Conservation (phyloP, 2,113 vertebrate species). For the Boulengerochromis microlepis region DNA sequence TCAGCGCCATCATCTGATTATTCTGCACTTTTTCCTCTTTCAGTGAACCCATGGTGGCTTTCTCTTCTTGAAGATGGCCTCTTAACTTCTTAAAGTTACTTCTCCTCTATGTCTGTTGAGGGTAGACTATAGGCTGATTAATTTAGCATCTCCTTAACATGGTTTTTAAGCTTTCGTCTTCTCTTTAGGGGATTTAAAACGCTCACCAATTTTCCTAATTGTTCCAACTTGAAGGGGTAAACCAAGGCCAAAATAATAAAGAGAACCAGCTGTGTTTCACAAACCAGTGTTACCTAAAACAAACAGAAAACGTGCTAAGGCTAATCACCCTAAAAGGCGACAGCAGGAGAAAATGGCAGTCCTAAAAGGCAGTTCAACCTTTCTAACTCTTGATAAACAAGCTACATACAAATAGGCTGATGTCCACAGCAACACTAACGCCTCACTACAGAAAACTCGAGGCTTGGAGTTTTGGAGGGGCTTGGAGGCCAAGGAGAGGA, state of each 20-base stretch:
- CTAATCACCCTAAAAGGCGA: background rate
- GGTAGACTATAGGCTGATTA: background rate
- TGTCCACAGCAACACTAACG: background rate
- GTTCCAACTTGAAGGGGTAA: background rate
- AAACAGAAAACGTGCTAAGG: background rate
- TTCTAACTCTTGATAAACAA: background rate
- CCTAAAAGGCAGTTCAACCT: background rate
- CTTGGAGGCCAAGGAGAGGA: background rate
- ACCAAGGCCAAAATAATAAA: background rate
- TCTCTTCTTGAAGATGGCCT: background rate
- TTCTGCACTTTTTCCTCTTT: background rate
- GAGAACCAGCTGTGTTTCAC: background rate
- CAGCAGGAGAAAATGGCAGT: background rate
- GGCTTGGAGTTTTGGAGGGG: background rate
- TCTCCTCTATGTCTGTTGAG: background rate
- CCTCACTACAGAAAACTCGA: background rate
- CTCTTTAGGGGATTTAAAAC: background rate
- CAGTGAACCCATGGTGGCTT: background rate
- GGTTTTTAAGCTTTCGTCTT: background rate
- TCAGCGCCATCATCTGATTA: background rate
- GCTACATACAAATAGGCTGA: background rate
- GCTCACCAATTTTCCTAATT: background rate
- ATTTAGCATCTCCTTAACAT: background rate
- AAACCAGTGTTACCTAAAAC: background rate
- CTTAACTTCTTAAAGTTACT: background rate